Percentiles rank a stretch among this genome's conserved stretches.
phyloP scores from a whole-genome alignment of 2,797 vertebrate species.

The Sebastes iracundus region DNA sequence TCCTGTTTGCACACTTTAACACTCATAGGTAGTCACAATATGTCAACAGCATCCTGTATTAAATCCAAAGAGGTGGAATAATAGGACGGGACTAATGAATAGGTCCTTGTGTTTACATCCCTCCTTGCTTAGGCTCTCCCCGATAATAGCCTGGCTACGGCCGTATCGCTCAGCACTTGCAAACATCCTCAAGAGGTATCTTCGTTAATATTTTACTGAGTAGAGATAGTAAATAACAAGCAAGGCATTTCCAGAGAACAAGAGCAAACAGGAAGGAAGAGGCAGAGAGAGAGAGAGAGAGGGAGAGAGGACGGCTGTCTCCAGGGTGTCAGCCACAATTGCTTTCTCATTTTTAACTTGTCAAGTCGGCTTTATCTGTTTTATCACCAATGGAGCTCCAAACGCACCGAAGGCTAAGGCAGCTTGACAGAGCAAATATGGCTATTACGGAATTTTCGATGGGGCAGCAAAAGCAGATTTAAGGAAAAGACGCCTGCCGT shows the following conservation, averaged over 20 bases:
- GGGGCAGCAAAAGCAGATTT: conserved; percentile 31
- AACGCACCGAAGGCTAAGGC: conserved; percentile 58
- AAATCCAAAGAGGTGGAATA: conserved; percentile 22
- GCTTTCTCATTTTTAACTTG: conserved; percentile 77
- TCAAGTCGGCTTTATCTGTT: conserved; percentile 75
- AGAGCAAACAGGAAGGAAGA: conserved; percentile 52
- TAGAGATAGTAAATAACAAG: conserved; percentile 65
- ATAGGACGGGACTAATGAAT: conserved; percentile 45
- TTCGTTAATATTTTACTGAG: conserved; percentile 68
- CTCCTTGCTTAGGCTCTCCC: conserved; percentile 18
- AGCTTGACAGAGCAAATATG: conserved; percentile 65
- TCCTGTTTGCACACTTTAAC: background rate
- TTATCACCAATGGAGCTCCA: conserved; percentile 68
- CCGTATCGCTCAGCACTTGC: conserved; percentile 49
- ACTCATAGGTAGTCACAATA: background rate
- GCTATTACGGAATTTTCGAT: conserved; percentile 55
- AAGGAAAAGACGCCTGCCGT: conserved; percentile 7
- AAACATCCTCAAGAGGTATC: conserved; percentile 65
- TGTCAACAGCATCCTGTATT: background rate
- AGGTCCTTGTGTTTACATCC: conserved; percentile 44
- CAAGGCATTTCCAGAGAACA: conserved; percentile 50
- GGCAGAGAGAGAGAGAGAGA: background rate
- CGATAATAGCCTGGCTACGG: conserved; percentile 45
- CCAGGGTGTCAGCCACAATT: conserved; percentile 64
- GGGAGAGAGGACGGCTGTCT: conserved; percentile 55